Evolutionary conservation across 2,888 invertebrate species (phyloP).

Genomic region (Torymus texanus): DNA sequence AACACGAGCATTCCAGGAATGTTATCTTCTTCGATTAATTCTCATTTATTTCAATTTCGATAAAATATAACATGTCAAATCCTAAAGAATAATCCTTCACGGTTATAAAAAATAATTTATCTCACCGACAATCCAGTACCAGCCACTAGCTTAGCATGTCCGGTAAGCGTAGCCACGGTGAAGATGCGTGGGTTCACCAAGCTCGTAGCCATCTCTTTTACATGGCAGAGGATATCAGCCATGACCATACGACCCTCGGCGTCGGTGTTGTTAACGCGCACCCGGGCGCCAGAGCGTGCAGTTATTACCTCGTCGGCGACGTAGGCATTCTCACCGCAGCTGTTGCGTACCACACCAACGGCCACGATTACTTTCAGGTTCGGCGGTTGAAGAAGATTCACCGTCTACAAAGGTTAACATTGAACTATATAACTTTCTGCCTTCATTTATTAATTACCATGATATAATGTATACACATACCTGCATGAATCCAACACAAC

Average conservation of each 20-base stretch:
- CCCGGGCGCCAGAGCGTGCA: constrained; percentile 87
- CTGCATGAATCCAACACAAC: constrained; percentile 94
- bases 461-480: constrained; percentile 71
- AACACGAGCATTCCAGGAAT: too few species aligned
- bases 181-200: constrained; percentile 89
- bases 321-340: constrained; percentile 90
- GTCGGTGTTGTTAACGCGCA: constrained; percentile 95
- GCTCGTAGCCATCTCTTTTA: constrained; percentile 82
- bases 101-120: too few species aligned
- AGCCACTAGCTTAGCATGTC: constrained; percentile 73
- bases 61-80: too few species aligned
- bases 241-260: constrained; percentile 94
- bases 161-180: constrained; percentile 93
- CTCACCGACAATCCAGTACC: too few species aligned
- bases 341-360: constrained; percentile 92
- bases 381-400: constrained; percentile 82
- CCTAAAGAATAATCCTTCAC: too few species aligned
- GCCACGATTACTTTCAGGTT: constrained; percentile 88
- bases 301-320: constrained; percentile 94
- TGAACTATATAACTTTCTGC: too few species aligned
- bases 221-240: constrained; percentile 90
- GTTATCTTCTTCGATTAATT: too few species aligned
- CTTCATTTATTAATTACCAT: background rate
- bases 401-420: constrained; percentile 74
- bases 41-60: too few species aligned